These are phyloP conservation scores for Valencia hispanica DNA, from an alignment of 2,797 vertebrate genomes.

Conservation along the genomic window DNA sequence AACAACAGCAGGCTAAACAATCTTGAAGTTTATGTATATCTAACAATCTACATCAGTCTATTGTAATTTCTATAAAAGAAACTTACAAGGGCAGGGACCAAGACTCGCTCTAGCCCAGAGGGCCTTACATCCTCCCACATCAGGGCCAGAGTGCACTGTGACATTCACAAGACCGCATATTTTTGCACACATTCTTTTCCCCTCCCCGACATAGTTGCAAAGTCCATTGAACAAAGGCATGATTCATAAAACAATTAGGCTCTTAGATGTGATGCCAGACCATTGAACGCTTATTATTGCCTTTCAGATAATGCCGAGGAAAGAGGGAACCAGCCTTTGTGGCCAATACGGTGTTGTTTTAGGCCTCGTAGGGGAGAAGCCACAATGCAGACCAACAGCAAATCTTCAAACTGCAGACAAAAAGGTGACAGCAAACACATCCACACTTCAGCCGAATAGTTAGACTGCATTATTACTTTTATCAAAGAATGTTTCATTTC, in stretches of 20 bases:
- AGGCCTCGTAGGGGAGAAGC: slow-evolving; percentile 53
- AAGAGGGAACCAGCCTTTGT: slow-evolving; percentile 49
- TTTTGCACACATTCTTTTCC: slow-evolving; percentile 25
- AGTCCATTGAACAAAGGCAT: slow-evolving; percentile 50
- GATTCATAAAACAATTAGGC: slow-evolving; percentile 56
- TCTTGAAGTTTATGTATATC: neutral
- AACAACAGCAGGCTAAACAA: neutral
- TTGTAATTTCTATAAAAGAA: neutral
- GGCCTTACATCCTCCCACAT: neutral
- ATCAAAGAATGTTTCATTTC: neutral
- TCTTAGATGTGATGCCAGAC: slow-evolving; percentile 62
- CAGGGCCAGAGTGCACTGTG: slow-evolving; percentile 9
- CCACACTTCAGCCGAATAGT: slow-evolving; percentile 6
- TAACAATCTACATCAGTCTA: neutral
- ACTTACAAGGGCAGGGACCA: neutral
- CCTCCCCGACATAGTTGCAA: slow-evolving; percentile 40
- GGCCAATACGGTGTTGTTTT: slow-evolving; percentile 71
- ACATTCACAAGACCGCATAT: slow-evolving; percentile 57
- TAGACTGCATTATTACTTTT: neutral
- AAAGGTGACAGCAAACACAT: slow-evolving; percentile 55
- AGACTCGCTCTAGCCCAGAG: neutral
- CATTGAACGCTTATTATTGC: slow-evolving; percentile 62
- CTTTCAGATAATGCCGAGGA: slow-evolving; percentile 73
- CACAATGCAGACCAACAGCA: slow-evolving; percentile 40
- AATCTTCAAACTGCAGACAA: slow-evolving; percentile 44